A percentile compares a stretch with the other conserved stretches of the same genome.
These are phyloP conservation scores for Parazoanthus atlanticus DNA, from an alignment of 92 coral and sea anemone genomes.

Conservation along the genomic window DNA sequence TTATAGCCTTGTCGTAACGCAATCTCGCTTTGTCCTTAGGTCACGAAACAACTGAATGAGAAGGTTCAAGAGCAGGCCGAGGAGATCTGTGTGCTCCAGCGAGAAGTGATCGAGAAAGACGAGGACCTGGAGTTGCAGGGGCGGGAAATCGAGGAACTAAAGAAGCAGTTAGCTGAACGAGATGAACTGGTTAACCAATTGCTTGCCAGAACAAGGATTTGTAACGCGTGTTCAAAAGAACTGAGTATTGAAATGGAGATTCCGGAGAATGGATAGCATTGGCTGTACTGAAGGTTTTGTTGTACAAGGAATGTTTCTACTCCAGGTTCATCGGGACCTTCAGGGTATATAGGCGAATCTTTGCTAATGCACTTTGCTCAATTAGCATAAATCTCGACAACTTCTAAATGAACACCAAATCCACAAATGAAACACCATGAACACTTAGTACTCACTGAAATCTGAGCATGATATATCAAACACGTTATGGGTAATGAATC, in stretches of 20 bases:
- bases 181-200: conserved; percentile 64
- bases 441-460: too few species aligned
- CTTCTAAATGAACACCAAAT: not conserved
- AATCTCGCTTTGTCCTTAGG: conserved; percentile 20
- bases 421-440: too few species aligned
- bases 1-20: not conserved
- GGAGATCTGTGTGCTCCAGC: conserved; percentile 74
- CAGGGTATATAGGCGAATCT: not conserved
- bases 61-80: conserved; percentile 70
- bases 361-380: not conserved
- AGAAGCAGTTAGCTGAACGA: conserved; percentile 70
- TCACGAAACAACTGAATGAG: conserved; percentile 66
- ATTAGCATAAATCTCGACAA: too few species aligned
- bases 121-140: conserved; percentile 65
- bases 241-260: conserved; percentile 48
- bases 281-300: not conserved
- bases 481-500: too few species aligned
- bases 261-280: conserved; percentile 48
- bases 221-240: conserved; percentile 59
- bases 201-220: conserved; percentile 58
- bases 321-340: not conserved
- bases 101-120: conserved; percentile 65
- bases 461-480: too few species aligned
- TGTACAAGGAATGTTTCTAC: not conserved
- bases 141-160: conserved; percentile 64